These are phyloP conservation scores for Opisthocomus hoazin DNA, from an alignment of 2,113 vertebrate species.

Conservation along the genomic window DNA sequence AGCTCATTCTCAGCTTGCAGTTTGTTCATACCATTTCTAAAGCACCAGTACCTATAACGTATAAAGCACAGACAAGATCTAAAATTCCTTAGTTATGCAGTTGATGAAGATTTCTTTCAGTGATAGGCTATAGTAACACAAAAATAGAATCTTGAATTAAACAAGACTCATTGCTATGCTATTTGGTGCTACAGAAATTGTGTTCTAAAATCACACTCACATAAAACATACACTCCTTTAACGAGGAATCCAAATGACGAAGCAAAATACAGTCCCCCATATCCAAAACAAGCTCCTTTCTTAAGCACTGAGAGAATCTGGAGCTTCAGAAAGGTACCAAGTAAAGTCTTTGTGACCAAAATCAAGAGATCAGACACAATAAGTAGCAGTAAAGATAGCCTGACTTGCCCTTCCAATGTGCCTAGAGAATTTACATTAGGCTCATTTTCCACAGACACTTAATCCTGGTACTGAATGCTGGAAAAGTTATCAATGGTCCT, in stretches of 20 bases:
- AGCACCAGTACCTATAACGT: not conserved
- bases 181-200: not conserved
- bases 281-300: not conserved
- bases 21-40: not conserved
- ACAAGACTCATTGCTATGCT: not conserved
- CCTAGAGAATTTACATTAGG: not conserved
- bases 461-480: not conserved
- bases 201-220: not conserved
- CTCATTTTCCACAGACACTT: not conserved
- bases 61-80: not conserved
- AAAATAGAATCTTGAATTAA: not conserved
- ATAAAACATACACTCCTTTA: not conserved
- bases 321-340: not conserved
- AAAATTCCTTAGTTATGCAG: not conserved
- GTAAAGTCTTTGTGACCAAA: not conserved
- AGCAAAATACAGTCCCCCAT: not conserved
- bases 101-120: not conserved
- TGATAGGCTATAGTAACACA: not conserved
- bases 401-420: not conserved
- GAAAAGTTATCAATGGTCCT: not conserved
- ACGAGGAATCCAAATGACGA: not conserved
- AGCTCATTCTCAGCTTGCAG: not conserved
- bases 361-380: not conserved
- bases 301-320: not conserved
- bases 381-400: not conserved